phyloP scores from a whole-genome alignment of 2,888 invertebrate genomes.

The Cecidostiba fungosa region DNA sequence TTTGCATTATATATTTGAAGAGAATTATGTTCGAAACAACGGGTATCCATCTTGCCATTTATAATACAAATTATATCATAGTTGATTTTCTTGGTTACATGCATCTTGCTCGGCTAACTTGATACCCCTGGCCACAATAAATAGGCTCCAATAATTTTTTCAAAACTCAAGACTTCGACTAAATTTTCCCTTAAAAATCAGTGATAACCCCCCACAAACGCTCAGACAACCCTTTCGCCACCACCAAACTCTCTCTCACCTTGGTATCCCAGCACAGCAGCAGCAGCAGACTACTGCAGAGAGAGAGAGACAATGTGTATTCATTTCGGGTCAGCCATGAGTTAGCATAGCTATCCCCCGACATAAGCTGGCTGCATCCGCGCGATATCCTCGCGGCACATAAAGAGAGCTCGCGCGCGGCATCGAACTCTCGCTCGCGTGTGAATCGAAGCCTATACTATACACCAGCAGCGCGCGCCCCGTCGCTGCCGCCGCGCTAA shows the following conservation, averaged over 20 bases:
- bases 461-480: too few relatives aligned
- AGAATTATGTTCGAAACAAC: too few relatives aligned
- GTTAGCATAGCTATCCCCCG: constrained; percentile 4
- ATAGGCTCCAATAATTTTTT: too few relatives aligned
- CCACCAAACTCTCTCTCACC: not conserved
- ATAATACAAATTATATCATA: too few relatives aligned
- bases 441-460: not conserved
- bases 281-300: not conserved
- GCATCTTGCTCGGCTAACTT: too few relatives aligned
- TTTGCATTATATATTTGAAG: too few relatives aligned
- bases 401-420: constrained; percentile 6
- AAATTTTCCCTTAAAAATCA: not conserved
- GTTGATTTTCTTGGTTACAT: too few relatives aligned
- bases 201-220: not conserved
- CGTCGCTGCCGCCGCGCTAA: too few relatives aligned
- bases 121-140: too few relatives aligned
- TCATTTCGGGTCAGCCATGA: constrained; percentile 44
- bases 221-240: not conserved
- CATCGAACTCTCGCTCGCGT: not conserved
- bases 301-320: constrained; percentile 39
- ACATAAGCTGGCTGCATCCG: constrained; percentile 14
- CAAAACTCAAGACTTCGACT: too few relatives aligned
- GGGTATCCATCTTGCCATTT: too few relatives aligned
- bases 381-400: constrained; percentile 33
- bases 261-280: not conserved